These are phyloP conservation scores for Alosa sapidissima DNA, from an alignment of 2,797 vertebrate species.

Conservation along the genomic window DNA sequence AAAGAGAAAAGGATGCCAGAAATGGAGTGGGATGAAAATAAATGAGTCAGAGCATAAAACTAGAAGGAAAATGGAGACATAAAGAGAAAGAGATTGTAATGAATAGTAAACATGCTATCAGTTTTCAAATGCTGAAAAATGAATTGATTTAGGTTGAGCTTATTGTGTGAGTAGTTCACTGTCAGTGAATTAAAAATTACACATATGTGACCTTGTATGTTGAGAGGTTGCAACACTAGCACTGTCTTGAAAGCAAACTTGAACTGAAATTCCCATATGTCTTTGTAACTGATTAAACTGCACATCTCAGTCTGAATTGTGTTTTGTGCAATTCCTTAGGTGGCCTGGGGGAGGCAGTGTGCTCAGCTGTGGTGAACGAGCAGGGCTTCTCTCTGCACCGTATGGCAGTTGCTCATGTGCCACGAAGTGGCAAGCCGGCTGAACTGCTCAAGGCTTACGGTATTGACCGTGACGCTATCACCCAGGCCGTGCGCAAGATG, in stretches of 20 bases:
- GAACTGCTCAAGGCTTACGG: conserved; percentile 84
- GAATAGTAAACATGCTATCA: no score
- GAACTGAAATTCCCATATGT: no score
- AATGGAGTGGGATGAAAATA: background rate
- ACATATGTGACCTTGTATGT: no score
- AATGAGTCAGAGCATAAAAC: no score
- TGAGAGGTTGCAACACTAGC: no score
- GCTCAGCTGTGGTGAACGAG: conserved; percentile 69
- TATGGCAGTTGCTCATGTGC: conserved; percentile 77
- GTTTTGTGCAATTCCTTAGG: conserved; percentile 62
- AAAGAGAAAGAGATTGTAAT: no score
- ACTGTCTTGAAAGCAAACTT: no score
- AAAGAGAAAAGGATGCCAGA: conserved; percentile 14
- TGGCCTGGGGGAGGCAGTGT: conserved; percentile 82
- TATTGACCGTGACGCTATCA: conserved; percentile 81
- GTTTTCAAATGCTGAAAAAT: no score
- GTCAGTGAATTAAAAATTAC: no score
- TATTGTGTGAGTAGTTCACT: no score
- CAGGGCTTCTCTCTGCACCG: conserved; percentile 71
- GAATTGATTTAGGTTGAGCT: no score
- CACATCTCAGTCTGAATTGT: background rate
- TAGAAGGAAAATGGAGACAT: no score
- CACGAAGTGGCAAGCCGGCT: conserved; percentile 78
- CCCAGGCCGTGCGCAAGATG: conserved; percentile 73
- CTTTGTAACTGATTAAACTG: background rate